phyloP scores from a whole-genome alignment of 2,888 invertebrate genomes.

The Acleris emargana region DNA sequence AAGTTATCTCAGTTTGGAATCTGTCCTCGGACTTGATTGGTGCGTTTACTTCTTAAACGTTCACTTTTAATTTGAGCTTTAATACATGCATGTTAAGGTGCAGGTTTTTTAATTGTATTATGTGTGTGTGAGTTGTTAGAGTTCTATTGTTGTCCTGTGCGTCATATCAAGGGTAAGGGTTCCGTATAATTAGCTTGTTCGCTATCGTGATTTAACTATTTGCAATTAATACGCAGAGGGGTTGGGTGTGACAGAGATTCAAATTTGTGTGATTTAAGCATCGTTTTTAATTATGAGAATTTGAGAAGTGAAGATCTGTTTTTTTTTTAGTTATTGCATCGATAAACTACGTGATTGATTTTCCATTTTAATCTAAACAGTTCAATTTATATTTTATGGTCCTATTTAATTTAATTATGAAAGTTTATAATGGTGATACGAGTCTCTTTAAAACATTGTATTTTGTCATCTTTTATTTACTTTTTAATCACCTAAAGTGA shows the following conservation, averaged over 20 bases:
- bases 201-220: slow-evolving; percentile 63
- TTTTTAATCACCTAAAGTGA: too few relatives aligned
- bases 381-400: too few relatives aligned
- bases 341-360: too few relatives aligned
- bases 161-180: slow-evolving; percentile 62
- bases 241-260: slow-evolving; percentile 39
- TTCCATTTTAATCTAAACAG: too few relatives aligned
- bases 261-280: slow-evolving; percentile 15
- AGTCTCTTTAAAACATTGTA: too few relatives aligned
- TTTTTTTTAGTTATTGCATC: too few relatives aligned
- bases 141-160: slow-evolving; percentile 61
- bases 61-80: slow-evolving; percentile 13
- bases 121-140: slow-evolving; percentile 37
- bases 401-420: too few relatives aligned
- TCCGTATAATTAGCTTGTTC: slow-evolving; percentile 72
- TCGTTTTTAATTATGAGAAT: too few relatives aligned
- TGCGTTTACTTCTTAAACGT: slow-evolving; percentile 18
- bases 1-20: slow-evolving; percentile 55
- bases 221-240: slow-evolving; percentile 51
- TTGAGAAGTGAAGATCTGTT: too few relatives aligned
- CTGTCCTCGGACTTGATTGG: slow-evolving; percentile 59
- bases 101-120: slow-evolving; percentile 6
- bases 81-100: neutral
- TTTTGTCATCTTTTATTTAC: too few relatives aligned
- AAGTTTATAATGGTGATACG: too few relatives aligned